Base-by-base conservation (phyloP, 2,113 vertebrate species). In the Megaceryle maxima region DNA sequence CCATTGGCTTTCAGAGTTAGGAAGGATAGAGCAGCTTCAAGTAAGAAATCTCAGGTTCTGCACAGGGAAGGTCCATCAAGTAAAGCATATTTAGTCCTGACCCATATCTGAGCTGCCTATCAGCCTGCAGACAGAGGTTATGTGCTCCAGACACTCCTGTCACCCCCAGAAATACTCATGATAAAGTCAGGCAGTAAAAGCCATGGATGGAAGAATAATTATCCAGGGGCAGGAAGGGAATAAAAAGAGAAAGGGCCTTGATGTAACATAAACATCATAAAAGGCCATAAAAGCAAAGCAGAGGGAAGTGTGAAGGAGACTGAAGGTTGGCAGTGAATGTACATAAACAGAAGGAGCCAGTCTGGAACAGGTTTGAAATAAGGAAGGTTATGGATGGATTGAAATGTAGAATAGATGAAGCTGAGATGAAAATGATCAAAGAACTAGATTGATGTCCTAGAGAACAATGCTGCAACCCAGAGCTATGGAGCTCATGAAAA, bases 211-310 rank as follows among this genome's bases (percentile, higher is more conserved):
- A 74, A 81, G 84, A 93, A 88, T 91, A 90, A 95, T 91, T 83
- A 92, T 28, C 93, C 77, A 77, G 67, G 68, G 57, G 66, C 8
- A 22, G 91, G 78, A 79, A 92, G 66, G 24, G 67, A 90, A 95
- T 88, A 77, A 92, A 96, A 95, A 97, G 90, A 63, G 90, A 96
- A 96, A 94, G 90, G 59, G 75, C 84, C 92, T 86, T 67, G 67
- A 17, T 91, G 83, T 51, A 96, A 94, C 93, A 95, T 77, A 97
- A 97, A 96, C 88, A 96, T 86, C 88, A 63, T 96, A 96, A 96
- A 96, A 93, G 72, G 85, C 85, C 87, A 88, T 96, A 96, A 97
- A 96, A 86, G 72, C 74, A 69, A 85, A 95, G 67, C 68, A 95
- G 74, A 95, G 92, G 90, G 66, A 95, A 96, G 85, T 93, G 82